Conservation (phyloP, 2,797 vertebrate species). For the Pempheris klunzingeri region DNA sequence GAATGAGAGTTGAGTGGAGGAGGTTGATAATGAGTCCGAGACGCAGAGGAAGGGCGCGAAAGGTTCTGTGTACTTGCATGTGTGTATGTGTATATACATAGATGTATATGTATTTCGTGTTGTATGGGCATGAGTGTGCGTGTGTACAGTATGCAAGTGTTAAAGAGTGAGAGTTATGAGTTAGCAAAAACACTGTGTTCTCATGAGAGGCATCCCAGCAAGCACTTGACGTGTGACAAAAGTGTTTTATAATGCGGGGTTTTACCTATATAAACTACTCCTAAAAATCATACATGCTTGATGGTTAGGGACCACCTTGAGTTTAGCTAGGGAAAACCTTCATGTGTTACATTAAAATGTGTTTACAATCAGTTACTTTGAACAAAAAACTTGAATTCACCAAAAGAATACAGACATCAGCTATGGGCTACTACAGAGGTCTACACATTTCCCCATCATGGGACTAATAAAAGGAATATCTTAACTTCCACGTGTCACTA, state of each 20-base stretch:
- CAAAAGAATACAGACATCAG: neutral
- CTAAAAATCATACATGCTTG: neutral
- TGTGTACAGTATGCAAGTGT: slow-evolving; percentile 78
- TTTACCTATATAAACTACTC: slow-evolving; percentile 1
- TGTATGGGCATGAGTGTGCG: slow-evolving; percentile 67
- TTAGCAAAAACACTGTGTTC: slow-evolving; percentile 66
- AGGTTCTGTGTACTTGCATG: slow-evolving; percentile 58
- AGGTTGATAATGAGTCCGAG: slow-evolving; percentile 69
- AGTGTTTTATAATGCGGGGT: neutral
- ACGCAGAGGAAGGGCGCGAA: slow-evolving; percentile 53
- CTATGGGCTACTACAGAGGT: neutral
- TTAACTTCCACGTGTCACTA: neutral
- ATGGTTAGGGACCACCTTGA: neutral
- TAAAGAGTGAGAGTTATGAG: slow-evolving; percentile 65
- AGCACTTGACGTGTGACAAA: slow-evolving; percentile 71
- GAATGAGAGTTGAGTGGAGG: slow-evolving; percentile 64
- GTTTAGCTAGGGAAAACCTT: neutral
- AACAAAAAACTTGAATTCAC: neutral
- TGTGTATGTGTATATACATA: slow-evolving; percentile 48
- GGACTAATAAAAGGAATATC: no score
- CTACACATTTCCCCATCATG: no score
- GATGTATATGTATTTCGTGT: slow-evolving; percentile 49
- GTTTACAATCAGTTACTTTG: neutral
- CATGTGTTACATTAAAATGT: neutral
- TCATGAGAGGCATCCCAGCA: slow-evolving; percentile 77